Conservation (phyloP, 2,113 vertebrate species). For the Saccopteryx bilineata region DNA sequence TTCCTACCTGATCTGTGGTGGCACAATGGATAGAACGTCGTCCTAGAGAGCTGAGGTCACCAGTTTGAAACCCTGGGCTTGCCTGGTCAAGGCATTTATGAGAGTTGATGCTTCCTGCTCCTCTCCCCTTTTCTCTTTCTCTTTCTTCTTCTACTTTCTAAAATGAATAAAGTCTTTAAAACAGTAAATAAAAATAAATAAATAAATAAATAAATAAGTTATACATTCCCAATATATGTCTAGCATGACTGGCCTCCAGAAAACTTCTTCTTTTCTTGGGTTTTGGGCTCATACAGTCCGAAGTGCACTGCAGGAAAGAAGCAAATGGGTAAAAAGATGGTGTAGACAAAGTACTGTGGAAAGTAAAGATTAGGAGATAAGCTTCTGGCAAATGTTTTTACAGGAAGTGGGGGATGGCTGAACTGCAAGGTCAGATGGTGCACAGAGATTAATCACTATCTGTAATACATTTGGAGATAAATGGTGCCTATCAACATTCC, state of each 20-base stretch:
- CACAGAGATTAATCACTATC: neutral
- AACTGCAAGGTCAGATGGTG: neutral
- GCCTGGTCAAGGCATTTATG: no score
- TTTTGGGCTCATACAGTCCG: neutral
- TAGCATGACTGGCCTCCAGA: neutral
- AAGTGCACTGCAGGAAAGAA: neutral
- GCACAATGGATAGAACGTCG: no score
- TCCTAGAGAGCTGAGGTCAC: neutral
- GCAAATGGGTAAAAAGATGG: neutral
- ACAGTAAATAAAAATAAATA: no score
- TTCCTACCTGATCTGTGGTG: neutral
- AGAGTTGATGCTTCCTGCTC: no score
- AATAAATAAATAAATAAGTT: no score
- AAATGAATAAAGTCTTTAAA: no score
- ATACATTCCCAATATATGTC: neutral
- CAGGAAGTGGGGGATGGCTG: neutral
- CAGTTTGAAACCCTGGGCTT: no score
- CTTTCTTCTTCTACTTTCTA: no score
- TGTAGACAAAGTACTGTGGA: neutral
- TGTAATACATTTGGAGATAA: conserved; percentile 5
- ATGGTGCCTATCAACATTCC: neutral
- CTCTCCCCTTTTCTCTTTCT: no score
- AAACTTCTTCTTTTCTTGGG: conserved; percentile 24
- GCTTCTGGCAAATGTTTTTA: neutral
- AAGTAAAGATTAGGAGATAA: neutral